Evolutionary conservation across 2,888 invertebrate genomes (phyloP), one percentile per base, ranked within the genome.

Genomic region (Drosophila conformis): DNA sequence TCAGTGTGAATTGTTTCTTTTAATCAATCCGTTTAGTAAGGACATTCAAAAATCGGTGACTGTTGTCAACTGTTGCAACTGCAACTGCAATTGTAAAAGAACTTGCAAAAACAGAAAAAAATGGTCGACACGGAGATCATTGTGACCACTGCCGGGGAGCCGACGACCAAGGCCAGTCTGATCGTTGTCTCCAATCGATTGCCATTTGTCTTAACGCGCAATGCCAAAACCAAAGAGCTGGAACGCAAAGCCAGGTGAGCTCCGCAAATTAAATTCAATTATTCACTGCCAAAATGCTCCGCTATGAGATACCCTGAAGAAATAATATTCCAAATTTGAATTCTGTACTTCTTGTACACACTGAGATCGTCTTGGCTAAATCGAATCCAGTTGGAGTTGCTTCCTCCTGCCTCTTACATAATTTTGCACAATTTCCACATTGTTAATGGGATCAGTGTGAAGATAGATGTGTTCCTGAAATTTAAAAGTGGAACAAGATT

Each of bases 171-270:
- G 87, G 96, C 96, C 83, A 97, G 96, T 91, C 96, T 98, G 95
- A 97, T 98, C 90, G 98, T 98, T 83, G 97, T 98, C 71, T 98
- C 98, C 80, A 98, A 98, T 94, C 94, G 98, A 83, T 94, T 98
- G 92, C 98, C 98, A 10, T 98, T 98, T 94, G 96, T 98, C 76
- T 94, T 98, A 74, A 96, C 95, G 91, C 95, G 96, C 91, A 95
- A 97, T 94, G 94, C 96, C 62, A 94, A 94, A 85, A 96, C 96
- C 69, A 96, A 96, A 53, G 94, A 95, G 52, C 94, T 97, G 88
- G 95, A 96, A 87, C 95, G 98, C 78, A 97, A 96, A 93, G 96
- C 97, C 91, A 98, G 98, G 98, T 97, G 93, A 94, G 94, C 89
- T 31, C 13, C 4, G 4, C n/a, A 25, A 7, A n/a, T 11, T 38